Evolutionary conservation across 2,888 invertebrate species (phyloP), one percentile per base, ranked within the genome.

Genomic region (Acanthacorydalis orientalis): DNA sequence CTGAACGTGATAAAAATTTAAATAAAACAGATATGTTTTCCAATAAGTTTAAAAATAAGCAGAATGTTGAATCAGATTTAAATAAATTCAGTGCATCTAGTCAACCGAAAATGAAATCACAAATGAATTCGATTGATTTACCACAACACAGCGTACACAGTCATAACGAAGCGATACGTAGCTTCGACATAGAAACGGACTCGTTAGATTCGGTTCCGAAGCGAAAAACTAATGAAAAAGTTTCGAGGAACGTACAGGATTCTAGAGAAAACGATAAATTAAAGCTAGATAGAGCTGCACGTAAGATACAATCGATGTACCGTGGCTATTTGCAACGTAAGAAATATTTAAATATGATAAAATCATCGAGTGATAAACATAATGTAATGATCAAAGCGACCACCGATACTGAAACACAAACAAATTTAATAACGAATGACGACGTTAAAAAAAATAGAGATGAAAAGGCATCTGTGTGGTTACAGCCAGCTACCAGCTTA

Each of bases 401-500:
- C 23, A 6, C 6, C 23, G 23, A 23, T 23, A 23, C 6, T 23
- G 23, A 49, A 48, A 39, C 42, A 43, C 51, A 51, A 46, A 47
- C 48, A 12, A 16, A 35, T 47, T 33, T 35, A 4, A 11, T 10
- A 7, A 16, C n/a, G 34, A 16, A 34, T 4, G 16, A 44, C 7
- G 9, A 23, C 4, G 4, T 14, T 7, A 34, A 14, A 15, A 34
- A 12, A 3, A 44, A 34, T 14, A 50, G 41, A 31, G 49, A 45
- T 45, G 47, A 49, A 39, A 45, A 43, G 11, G 42, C 48, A 12
- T 63, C 65, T 1, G 57, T 55, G 47, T 68, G 65, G 66, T 53
- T 69, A n/a, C 60, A 62, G 51, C 60, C 62, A 4, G 59, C 61
- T 2, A 51, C 65, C 10, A 59, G 68, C 6, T 61, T 68, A 53